Base-by-base conservation (phyloP, 2,888 invertebrate species). In the Monoplex corrugatus region DNA sequence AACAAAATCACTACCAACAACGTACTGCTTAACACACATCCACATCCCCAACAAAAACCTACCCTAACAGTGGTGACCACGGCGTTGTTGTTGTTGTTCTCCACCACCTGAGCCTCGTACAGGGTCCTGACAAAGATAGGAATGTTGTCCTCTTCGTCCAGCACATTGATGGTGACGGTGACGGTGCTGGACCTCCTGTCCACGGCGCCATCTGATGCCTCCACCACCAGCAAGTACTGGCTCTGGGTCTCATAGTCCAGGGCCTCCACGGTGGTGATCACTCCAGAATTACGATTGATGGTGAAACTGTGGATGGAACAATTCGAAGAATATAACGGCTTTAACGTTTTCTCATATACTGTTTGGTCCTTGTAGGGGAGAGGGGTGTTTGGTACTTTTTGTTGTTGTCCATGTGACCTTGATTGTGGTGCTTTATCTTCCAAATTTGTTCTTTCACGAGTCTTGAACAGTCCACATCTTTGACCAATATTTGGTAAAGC, bases 81-180 rank as follows among this genome's bases (percentile, higher is more conserved):
- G 0, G 57, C 57, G 45, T 87, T 87, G 82, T 89, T 91, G n/a
- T 50, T 43, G 19, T 89, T 86, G 89, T 92, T 92, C 89, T 94
- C 94, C 32, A 86, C 90, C 19, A 95, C 92, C 35, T 88, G 90
- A 0, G 91, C 92, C 2, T 88, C 83, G 78, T 94, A 94, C 8
- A 90, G 88, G 0, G 91, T 90, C 28, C 94, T 92, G 1, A 92
- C 91, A 90, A 95, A 95, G n/a, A 92, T 87, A 0, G 95, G 95
- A 0, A 93, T 89, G 85, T 93, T 92, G 91, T 95, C 95, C 87
- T 94, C 93, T 3, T 92, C 89, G 91, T 95, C 95, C 63, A 91
- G 83, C 0, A 95, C 93, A 86, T 91, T 93, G 40, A 95, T 91
- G 38, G 91, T 93, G 32, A 95, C 92, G 10, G 93, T 93, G 10